Conservation (phyloP, 2,888 invertebrate species). For the Melanostoma scalare region DNA sequence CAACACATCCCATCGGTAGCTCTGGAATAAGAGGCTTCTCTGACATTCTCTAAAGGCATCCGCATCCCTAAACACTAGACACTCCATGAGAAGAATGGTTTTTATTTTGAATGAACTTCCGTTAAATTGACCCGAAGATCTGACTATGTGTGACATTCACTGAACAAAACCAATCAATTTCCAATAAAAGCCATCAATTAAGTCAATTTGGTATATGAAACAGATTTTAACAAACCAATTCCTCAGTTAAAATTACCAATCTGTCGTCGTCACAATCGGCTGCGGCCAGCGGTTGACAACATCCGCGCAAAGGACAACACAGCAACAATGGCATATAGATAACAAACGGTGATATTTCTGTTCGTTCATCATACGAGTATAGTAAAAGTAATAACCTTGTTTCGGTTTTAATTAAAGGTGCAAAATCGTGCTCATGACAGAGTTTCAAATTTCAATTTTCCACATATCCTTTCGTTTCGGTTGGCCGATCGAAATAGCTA, state of each 20-base stretch:
- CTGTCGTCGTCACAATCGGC: constrained; percentile 1
- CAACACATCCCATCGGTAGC: too few relatives aligned
- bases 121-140: too few relatives aligned
- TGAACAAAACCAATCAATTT: constrained; percentile 65
- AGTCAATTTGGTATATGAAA: constrained; percentile 69
- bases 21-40: too few relatives aligned
- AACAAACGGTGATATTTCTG: constrained; percentile 23
- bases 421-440: constrained; percentile 76
- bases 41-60: too few relatives aligned
- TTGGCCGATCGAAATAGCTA: constrained; percentile 54
- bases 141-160: neutral
- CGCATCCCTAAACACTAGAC: too few relatives aligned
- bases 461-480: constrained; percentile 38
- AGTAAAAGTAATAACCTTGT: constrained; percentile 80
- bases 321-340: constrained; percentile 20
- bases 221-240: constrained; percentile 66
- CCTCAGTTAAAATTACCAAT: constrained; percentile 42
- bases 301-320: constrained; percentile 37
- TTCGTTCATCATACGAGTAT: neutral
- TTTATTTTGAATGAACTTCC: too few relatives aligned
- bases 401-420: constrained; percentile 82
- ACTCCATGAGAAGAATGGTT: too few relatives aligned
- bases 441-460: constrained; percentile 75
- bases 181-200: constrained; percentile 71
- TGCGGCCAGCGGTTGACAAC: constrained; percentile 3